Evolutionary conservation across 1,140 invertebrate species (phyloP).

Genomic region (Campoletis sonorensis): DNA sequence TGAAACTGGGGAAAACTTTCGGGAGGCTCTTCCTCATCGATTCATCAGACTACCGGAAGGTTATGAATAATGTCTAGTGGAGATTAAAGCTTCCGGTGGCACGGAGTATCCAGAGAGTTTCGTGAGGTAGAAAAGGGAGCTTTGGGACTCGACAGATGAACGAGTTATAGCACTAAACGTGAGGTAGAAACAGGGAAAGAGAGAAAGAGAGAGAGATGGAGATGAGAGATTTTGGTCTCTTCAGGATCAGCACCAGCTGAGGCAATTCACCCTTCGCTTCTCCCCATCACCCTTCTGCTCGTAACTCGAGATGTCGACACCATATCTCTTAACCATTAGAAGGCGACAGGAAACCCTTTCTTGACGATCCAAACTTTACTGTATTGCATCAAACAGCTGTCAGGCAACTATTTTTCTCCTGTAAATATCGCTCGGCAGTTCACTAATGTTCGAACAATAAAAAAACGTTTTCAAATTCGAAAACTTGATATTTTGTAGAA

Average conservation of each 20-base stretch:
- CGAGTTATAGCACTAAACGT: background rate
- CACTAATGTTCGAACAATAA: too few relatives aligned
- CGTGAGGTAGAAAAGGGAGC: background rate
- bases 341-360: conserved; percentile 2
- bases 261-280: background rate
- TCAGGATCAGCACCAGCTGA: conserved; percentile 14
- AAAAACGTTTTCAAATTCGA: too few relatives aligned
- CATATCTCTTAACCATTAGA: background rate
- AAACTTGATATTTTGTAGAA: too few relatives aligned
- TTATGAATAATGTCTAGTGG: conserved; percentile 15
- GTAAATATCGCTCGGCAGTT: too few relatives aligned
- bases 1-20: background rate
- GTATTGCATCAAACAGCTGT: background rate
- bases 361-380: background rate
- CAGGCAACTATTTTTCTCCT: too few relatives aligned
- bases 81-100: conserved; percentile 24
- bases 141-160: conserved; percentile 16
- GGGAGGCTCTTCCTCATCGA: background rate
- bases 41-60: conserved; percentile 4
- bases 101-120: background rate
- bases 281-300: background rate
- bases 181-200: background rate
- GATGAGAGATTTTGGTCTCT: background rate
- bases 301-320: conserved; percentile 26
- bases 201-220: conserved; percentile 5